These are phyloP conservation scores for Cherax destructor DNA, from an alignment of 1,140 invertebrate genomes.

Conservation along the genomic window DNA sequence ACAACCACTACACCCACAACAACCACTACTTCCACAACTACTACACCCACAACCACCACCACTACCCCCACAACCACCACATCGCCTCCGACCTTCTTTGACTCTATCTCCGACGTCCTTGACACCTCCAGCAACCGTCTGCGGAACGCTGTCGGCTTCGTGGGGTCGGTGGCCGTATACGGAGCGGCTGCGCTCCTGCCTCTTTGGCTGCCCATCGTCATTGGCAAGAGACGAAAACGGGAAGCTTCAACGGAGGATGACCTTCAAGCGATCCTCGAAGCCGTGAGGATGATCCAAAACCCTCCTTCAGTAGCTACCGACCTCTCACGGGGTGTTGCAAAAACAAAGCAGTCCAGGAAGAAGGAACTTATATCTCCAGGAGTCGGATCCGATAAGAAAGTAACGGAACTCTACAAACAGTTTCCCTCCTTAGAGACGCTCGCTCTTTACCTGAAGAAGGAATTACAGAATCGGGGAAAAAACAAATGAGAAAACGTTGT, in stretches of 20 bases:
- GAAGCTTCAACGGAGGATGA: background rate
- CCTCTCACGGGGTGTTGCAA: background rate
- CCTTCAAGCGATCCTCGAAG: background rate
- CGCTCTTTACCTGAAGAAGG: background rate
- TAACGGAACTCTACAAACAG: background rate
- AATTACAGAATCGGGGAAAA: background rate
- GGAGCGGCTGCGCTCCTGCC: conserved; percentile 68
- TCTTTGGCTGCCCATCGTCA: conserved; percentile 61
- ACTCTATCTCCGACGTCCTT: conserved; percentile 21
- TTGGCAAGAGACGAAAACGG: conserved; percentile 37
- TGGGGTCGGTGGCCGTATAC: conserved; percentile 64
- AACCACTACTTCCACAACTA: conserved; percentile 3
- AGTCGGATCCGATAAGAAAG: background rate
- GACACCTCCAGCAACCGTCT: conserved; percentile 35
- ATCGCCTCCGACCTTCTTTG: conserved; percentile 17
- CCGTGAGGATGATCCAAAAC: conserved; percentile 7
- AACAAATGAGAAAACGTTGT: background rate
- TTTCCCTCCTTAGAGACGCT: background rate
- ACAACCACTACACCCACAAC: no score
- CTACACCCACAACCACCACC: conserved; percentile 20
- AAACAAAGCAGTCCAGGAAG: background rate
- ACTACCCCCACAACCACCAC: conserved; percentile 46
- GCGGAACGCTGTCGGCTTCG: conserved; percentile 42
- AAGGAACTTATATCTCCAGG: background rate
- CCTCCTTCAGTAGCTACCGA: background rate